These are phyloP conservation scores for Fistularia commersonii DNA, from an alignment of 2,797 vertebrate genomes.

Conservation along the genomic window DNA sequence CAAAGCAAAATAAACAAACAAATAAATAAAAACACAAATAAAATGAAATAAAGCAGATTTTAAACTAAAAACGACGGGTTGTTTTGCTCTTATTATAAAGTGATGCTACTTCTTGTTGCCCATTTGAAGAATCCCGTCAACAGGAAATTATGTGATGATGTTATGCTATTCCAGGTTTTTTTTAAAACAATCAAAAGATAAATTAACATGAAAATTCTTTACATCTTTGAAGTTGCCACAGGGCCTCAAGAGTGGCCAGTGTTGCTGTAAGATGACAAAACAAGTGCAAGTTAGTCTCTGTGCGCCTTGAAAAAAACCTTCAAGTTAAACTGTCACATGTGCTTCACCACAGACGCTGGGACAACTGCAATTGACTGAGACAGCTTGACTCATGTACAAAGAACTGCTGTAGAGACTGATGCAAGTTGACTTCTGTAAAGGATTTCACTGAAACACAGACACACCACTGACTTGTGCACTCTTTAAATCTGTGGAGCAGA, in stretches of 20 bases:
- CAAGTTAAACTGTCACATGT: conserved; percentile 51
- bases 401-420: conserved; percentile 48
- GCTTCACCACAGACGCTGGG: conserved; percentile 27
- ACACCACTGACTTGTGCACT: conserved; percentile 33
- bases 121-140: too few relatives aligned
- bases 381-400: conserved; percentile 51
- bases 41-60: too few relatives aligned
- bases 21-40: background rate
- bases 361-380: conserved; percentile 44
- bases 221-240: background rate
- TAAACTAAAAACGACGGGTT: too few relatives aligned
- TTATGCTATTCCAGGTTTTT: too few relatives aligned
- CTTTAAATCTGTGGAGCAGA: conserved; percentile 39
- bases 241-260: conserved; percentile 2
- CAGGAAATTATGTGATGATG: too few relatives aligned
- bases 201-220: background rate
- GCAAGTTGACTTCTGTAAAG: conserved; percentile 50
- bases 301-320: conserved; percentile 26
- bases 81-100: too few relatives aligned
- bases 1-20: conserved; percentile 1
- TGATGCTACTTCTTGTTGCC: too few relatives aligned
- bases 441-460: conserved; percentile 36
- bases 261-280: conserved; percentile 1
- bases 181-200: too few relatives aligned
- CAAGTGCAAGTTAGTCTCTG: conserved; percentile 15